Conservation (phyloP, 2,113 vertebrate genomes). For the Larimichthys crocea region DNA sequence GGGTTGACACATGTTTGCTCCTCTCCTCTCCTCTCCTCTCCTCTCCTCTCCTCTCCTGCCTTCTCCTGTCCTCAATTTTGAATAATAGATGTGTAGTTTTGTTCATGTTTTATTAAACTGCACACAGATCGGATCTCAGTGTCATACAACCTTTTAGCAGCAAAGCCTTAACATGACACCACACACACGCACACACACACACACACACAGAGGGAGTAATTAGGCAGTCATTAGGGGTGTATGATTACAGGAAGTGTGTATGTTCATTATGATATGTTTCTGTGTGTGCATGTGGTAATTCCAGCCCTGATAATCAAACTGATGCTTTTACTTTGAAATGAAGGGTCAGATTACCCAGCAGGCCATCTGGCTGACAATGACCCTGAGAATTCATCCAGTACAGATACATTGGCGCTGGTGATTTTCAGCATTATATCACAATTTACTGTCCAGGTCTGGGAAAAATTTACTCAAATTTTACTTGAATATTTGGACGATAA, state of each 20-base stretch:
- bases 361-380: slow-evolving; percentile 53
- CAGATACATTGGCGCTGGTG: too few species aligned
- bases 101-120: slow-evolving; percentile 80
- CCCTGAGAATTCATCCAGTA: neutral
- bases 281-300: slow-evolving; percentile 65
- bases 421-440: too few species aligned
- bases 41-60: neutral
- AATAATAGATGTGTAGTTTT: slow-evolving; percentile 82
- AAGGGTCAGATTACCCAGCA: slow-evolving; percentile 68
- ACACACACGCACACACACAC: slow-evolving; percentile 67
- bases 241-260: slow-evolving; percentile 79
- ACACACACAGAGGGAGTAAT: slow-evolving; percentile 31
- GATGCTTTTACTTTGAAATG: slow-evolving; percentile 72
- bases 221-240: slow-evolving; percentile 75
- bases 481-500: too few species aligned
- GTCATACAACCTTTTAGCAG: slow-evolving; percentile 84
- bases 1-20: neutral
- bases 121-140: slow-evolving; percentile 81
- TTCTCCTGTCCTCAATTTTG: slow-evolving; percentile 30
- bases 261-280: slow-evolving; percentile 53
- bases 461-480: too few species aligned
- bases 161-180: slow-evolving; percentile 83
- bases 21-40: neutral
- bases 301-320: slow-evolving; percentile 72
- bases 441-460: too few species aligned